A percentile compares a stretch with the other conserved stretches of the same genome.
Evolutionary conservation across 2,113 vertebrate species (phyloP).

Genomic region (Bubalus kerabau): DNA sequence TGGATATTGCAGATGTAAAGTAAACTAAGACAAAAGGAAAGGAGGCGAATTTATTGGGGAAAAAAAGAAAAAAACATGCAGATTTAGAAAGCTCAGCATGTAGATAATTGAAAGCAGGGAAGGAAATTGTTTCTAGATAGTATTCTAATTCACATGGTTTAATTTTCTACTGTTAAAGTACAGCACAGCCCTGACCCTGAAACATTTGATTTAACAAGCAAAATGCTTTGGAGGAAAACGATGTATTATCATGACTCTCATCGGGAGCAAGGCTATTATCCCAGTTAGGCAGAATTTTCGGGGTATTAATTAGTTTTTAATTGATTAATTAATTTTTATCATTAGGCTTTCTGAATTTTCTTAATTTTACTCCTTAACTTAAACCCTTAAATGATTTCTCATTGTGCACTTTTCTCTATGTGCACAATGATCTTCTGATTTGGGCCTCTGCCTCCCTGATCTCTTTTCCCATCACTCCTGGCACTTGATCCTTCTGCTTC

Average conservation of each 20-base stretch:
- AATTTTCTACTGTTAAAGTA: conserved; percentile 24
- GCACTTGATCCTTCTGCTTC: background rate
- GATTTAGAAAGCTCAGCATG: conserved; percentile 42
- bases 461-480: too few species aligned
- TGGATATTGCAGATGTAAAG: background rate
- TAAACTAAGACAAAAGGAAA: conserved; percentile 16
- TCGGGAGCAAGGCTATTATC: background rate
- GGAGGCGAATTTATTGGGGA: background rate
- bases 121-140: conserved; percentile 22
- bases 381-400: background rate
- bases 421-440: too few species aligned
- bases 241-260: background rate
- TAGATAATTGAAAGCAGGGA: conserved; percentile 17
- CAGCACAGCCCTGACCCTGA: conserved; percentile 5
- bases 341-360: background rate
- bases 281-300: background rate
- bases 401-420: too few species aligned
- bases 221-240: background rate
- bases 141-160: background rate
- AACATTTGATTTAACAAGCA: background rate
- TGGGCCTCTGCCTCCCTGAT: background rate
- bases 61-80: background rate
- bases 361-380: background rate
- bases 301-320: conserved; percentile 2
- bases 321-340: background rate